Evolutionary conservation across 2,797 vertebrate species (phyloP), one percentile per base, ranked within the genome.

Genomic region (Chelonia mydas): DNA sequence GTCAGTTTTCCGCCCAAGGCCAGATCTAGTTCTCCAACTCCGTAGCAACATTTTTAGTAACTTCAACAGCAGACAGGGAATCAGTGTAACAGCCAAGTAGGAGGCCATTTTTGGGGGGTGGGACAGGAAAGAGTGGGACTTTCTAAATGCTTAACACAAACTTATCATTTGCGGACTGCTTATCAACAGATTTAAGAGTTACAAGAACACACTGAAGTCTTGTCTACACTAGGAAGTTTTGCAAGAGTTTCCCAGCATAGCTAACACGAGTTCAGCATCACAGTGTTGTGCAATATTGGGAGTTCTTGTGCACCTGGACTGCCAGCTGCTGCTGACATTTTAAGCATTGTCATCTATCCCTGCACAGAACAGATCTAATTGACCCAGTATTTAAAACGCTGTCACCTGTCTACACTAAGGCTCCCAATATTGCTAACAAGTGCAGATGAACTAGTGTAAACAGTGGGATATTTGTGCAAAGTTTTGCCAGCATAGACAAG

Each of bases 21-120:
- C 45, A 53, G 53, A 41, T 27, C 15, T 47, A 74, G 1, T 0
- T 25, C 82, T 45, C 33, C 47, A 88, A 86, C 57, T 3, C 84
- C 86, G 74, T 21, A 7, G 45, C 5, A 19, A 50, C 31, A 51
- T 50, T 45, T 81, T 27, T 53, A 0, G 86, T 86, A 92, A 83
- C 41, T 37, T 17, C 27, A 13, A 68, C 21, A 68, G 78, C 84
- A 76, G 83, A 2, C 0, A 0, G 0, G 1, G 81, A 7, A 86
- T 8, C 51, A 47, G 31, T 0, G 7, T 25, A 0, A 51, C 3
- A 92, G 49, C 12, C 91, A 68, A 72, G 15, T 1, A n/a, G 4
- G n/a, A 11, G 65, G n/a, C 65, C n/a, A 37, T 19, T 33, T 61
- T 61, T 15, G 31, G 28, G 15, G 17, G 19, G n/a, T 10, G 17